Evolutionary conservation across 1,140 invertebrate species (phyloP).

Genomic region (Pentalonia nigronervosa): DNA sequence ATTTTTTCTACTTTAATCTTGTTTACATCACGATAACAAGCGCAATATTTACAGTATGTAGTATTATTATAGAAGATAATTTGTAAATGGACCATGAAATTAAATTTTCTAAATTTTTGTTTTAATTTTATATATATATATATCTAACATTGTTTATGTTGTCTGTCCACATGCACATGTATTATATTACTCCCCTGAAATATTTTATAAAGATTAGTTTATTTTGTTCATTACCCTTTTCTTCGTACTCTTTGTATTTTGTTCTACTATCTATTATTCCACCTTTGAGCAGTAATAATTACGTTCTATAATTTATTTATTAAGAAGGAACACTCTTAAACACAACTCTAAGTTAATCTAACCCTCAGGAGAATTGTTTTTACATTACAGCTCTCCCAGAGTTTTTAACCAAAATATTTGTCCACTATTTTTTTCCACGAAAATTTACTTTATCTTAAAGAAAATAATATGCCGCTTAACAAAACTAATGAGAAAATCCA

Average conservation of each 20-base stretch:
- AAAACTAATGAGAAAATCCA: neutral
- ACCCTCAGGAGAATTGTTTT: neutral
- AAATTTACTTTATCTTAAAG: neutral
- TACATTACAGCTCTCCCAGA: neutral
- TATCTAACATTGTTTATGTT: neutral
- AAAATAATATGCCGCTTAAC: neutral
- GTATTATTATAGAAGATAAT: neutral
- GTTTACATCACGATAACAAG: neutral
- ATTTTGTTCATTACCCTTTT: neutral
- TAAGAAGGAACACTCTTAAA: neutral
- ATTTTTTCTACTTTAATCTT: neutral
- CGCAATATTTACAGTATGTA: neutral
- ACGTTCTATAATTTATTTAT: neutral
- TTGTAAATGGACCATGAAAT: constrained; percentile 15
- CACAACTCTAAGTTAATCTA: neutral
- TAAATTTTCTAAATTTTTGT: neutral
- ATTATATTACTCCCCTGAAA: neutral
- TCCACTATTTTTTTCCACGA: neutral
- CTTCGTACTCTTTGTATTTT: neutral
- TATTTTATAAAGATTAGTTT: constrained; percentile 19
- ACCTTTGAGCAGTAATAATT: constrained; percentile 10
- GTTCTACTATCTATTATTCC: neutral
- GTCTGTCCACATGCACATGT: neutral
- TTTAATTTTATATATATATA: neutral
- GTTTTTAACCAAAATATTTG: neutral